Percentiles rank a stretch among this genome's conserved stretches.
These are phyloP conservation scores for Neocrepidodera transversa DNA, from an alignment of 2,888 invertebrate species.

Conservation along the genomic window DNA sequence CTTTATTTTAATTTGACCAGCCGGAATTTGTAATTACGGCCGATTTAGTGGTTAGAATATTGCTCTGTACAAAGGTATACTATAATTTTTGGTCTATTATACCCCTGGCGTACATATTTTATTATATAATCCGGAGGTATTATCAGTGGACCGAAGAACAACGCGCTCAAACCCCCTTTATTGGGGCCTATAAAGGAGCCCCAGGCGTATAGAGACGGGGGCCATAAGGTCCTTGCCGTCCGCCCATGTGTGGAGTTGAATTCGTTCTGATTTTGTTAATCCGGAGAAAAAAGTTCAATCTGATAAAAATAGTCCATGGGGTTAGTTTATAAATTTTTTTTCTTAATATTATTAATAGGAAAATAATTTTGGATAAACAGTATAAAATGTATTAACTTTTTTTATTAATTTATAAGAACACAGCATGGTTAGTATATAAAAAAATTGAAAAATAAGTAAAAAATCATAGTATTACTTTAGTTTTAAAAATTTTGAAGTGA, in stretches of 20 bases:
- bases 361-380: too few relatives aligned
- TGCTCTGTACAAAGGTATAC: constrained; percentile 35
- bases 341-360: too few relatives aligned
- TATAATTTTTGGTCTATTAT: constrained; percentile 49
- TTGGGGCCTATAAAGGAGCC: constrained; percentile 46
- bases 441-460: too few relatives aligned
- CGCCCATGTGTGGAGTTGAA: background rate
- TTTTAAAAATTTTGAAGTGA: too few relatives aligned
- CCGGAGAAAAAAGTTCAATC: constrained; percentile 20
- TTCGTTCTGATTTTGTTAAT: constrained; percentile 9
- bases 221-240: background rate
- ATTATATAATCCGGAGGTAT: constrained; percentile 45
- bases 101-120: constrained; percentile 49
- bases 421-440: too few relatives aligned
- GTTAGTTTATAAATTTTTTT: too few relatives aligned
- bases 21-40: constrained; percentile 27
- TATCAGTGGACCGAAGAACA: constrained; percentile 46
- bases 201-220: constrained; percentile 19
- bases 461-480: too few relatives aligned
- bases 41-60: constrained; percentile 27
- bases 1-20: constrained; percentile 22
- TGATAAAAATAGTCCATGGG: background rate
- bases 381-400: too few relatives aligned
- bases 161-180: constrained; percentile 19
- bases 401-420: too few relatives aligned